Evolutionary conservation across 1,140 invertebrate species (phyloP).

Genomic region (Conus betulinus): DNA sequence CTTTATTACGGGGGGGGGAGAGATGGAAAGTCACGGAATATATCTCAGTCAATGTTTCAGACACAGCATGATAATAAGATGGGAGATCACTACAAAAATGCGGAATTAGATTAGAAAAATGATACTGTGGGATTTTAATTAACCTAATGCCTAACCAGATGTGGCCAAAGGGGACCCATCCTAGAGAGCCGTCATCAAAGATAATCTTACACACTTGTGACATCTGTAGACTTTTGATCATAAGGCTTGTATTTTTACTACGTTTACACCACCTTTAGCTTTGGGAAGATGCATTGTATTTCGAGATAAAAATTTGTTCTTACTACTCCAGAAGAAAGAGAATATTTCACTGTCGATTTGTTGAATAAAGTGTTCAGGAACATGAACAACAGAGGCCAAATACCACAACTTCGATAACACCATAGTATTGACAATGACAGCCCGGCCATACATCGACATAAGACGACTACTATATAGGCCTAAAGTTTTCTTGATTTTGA

Average conservation of each 20-base stretch:
- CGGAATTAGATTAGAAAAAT: neutral
- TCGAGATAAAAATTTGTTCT: neutral
- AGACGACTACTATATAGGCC: neutral
- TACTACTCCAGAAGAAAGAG: neutral
- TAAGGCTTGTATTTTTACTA: neutral
- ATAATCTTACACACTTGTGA: neutral
- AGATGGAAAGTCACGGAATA: too few species aligned
- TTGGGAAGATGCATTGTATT: neutral
- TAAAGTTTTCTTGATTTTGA: neutral
- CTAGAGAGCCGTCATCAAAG: neutral
- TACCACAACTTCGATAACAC: constrained; percentile 53
- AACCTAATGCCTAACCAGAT: neutral
- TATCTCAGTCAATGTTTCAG: too few species aligned
- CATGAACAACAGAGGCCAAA: constrained; percentile 33
- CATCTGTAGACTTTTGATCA: neutral
- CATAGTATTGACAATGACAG: constrained; percentile 44
- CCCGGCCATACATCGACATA: constrained; percentile 51
- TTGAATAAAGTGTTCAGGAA: neutral
- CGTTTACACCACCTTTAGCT: neutral
- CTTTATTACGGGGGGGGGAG: too few species aligned
- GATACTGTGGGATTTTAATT: neutral
- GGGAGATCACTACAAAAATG: neutral
- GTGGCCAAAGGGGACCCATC: neutral
- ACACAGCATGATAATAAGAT: too few species aligned
- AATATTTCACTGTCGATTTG: neutral